These are phyloP conservation scores for Steromphala cineraria DNA, from an alignment of 2,888 invertebrate genomes.

Conservation along the genomic window DNA sequence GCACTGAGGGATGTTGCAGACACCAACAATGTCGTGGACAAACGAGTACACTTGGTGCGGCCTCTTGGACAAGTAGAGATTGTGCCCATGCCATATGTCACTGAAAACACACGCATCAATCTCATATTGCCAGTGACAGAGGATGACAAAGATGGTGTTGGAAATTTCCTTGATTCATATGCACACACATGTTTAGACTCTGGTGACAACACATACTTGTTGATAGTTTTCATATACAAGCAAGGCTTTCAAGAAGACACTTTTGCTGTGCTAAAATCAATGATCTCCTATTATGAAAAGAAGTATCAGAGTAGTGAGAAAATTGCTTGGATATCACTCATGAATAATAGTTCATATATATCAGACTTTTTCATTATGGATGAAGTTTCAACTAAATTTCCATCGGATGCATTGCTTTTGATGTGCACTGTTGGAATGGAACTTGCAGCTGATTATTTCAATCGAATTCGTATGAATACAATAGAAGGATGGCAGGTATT, in stretches of 20 bases:
- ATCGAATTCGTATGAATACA: conserved; percentile 96
- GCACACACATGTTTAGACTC: conserved; percentile 80
- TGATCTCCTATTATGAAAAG: conserved; percentile 80
- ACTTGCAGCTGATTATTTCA: conserved; percentile 81
- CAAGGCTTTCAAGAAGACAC: conserved; percentile 76
- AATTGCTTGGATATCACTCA: conserved; percentile 76
- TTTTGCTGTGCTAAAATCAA: conserved; percentile 81
- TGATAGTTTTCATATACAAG: conserved; percentile 81
- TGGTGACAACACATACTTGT: conserved; percentile 86
- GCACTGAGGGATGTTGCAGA: conserved; percentile 56
- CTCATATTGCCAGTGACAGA: conserved; percentile 84
- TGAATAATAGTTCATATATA: conserved; percentile 46
- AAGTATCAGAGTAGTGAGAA: conserved; percentile 83
- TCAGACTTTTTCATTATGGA: conserved; percentile 81
- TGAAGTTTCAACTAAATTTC: conserved; percentile 80
- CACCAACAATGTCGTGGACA: conserved; percentile 46
- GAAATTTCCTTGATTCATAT: conserved; percentile 84
- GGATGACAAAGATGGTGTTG: conserved; percentile 77
- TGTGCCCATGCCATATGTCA: conserved; percentile 94
- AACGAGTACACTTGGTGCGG: conserved; percentile 87
- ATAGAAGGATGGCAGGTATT: conserved; percentile 91
- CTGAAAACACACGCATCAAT: conserved; percentile 90
- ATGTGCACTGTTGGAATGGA: conserved; percentile 68
- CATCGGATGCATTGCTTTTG: conserved; percentile 78
- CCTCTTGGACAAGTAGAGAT: conserved; percentile 91